Conservation (phyloP, 2,888 invertebrate species). For the Geotrupes spiniger region DNA sequence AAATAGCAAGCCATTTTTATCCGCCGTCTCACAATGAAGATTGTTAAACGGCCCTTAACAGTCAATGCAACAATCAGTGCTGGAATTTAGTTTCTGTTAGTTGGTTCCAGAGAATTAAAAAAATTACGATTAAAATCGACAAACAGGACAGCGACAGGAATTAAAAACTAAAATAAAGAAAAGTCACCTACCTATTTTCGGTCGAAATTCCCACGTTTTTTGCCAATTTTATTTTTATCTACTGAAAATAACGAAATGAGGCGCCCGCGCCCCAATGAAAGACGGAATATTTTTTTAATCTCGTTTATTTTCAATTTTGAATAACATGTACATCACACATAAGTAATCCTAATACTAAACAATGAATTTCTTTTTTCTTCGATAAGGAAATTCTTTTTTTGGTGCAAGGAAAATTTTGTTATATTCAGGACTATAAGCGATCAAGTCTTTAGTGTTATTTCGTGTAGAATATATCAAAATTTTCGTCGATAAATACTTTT, state of each 20-base stretch:
- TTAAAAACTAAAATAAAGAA: conserved; percentile 33
- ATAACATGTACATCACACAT: conserved; percentile 54
- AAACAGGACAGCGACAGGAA: conserved; percentile 17
- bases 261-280: conserved; percentile 21
- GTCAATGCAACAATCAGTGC: conserved; percentile 34
- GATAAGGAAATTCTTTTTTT: conserved; percentile 34
- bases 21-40: conserved; percentile 9
- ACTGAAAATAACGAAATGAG: conserved; percentile 14
- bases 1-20: conserved; percentile 27
- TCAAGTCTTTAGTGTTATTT: conserved; percentile 2
- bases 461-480: conserved; percentile 45
- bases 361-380: conserved; percentile 22
- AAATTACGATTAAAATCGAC: too few relatives aligned
- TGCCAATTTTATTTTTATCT: conserved; percentile 24
- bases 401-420: conserved; percentile 48
- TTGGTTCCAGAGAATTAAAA: conserved; percentile 27
- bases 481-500: conserved; percentile 34
- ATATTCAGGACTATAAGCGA: conserved; percentile 33
- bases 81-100: conserved; percentile 47
- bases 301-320: conserved; percentile 53
- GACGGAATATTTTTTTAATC: conserved; percentile 29
- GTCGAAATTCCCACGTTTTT: conserved; percentile 21
- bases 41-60: conserved; percentile 5
- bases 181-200: conserved; percentile 48
- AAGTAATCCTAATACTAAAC: conserved; percentile 46